phyloP scores from a whole-genome alignment of 64 coral and sea anemone genomes.

The Stylophora pistillata region DNA sequence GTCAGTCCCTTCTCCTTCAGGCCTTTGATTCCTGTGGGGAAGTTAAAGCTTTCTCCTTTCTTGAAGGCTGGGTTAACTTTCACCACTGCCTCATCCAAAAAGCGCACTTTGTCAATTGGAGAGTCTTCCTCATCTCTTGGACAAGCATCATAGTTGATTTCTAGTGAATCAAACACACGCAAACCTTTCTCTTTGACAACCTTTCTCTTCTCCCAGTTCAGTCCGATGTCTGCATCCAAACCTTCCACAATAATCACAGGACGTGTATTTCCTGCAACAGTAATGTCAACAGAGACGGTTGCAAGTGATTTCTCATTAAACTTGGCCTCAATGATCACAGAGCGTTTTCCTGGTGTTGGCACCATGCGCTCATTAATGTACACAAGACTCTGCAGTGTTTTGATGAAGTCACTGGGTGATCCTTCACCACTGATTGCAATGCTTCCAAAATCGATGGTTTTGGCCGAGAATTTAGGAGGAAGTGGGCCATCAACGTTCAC shows the following conservation, averaged over 20 bases:
- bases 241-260: conserved; percentile 69
- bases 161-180: conserved; percentile 57
- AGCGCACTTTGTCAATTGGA: conserved; percentile 45
- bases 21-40: conserved; percentile 39
- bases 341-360: conserved; percentile 69
- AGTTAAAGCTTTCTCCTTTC: conserved; percentile 70
- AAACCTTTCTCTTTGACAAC: conserved; percentile 51
- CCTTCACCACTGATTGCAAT: conserved; percentile 66
- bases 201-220: conserved; percentile 46
- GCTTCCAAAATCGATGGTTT: conserved; percentile 25
- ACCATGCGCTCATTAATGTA: conserved; percentile 76
- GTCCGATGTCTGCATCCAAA: conserved; percentile 37
- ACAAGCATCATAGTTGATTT: conserved; percentile 59
- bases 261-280: conserved; percentile 59
- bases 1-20: conserved; percentile 72
- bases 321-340: conserved; percentile 33
- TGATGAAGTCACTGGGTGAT: conserved; percentile 69
- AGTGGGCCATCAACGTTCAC: conserved; percentile 68
- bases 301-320: conserved; percentile 6
- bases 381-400: conserved; percentile 51
- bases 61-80: conserved; percentile 67
- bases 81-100: conserved; percentile 65
- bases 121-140: conserved; percentile 2
- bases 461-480: conserved; percentile 61
- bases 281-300: conserved; percentile 44